Base-by-base conservation (phyloP, 1,140 invertebrate species). In the Neoseiulus cucumeris region DNA sequence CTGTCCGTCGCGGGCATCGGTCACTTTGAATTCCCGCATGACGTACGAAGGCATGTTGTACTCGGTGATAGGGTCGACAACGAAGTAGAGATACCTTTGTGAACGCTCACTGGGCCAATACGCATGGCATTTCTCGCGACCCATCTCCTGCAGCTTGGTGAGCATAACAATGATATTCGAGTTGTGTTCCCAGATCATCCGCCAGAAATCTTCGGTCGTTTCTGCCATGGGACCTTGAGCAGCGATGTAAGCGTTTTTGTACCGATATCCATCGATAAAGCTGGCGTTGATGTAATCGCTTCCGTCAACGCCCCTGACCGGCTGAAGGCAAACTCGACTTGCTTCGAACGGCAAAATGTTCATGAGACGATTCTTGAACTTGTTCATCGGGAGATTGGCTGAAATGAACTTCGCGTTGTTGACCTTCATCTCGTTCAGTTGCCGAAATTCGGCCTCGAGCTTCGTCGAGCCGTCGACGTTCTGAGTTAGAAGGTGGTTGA, bases 171-270 rank as follows among this genome's bases (percentile, higher is more conserved):
- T 87, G 75, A 99, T 98, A 5, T 91, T 97, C 0, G 92, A 97
- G 76, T 99, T 98, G 74, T 98, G 92, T 75, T 98, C 94, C 95
- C 95, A 99, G n/a, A 99, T 79, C 94, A 98, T 98, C 68, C 95
- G 81, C 96, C 96, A 99, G 72, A 99, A 93, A 74, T 99, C 95
- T 70, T 96, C 91, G 0, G 90, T 90, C 0, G 96, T 98, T 70
- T 98, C 90, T 28, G 84, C 83, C 17, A 98, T 77, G 0, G 96
- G 95, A 9, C 93, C 94, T 79, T 99, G 96, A 5, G 95, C 96
- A 0, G 95, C 95, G 68, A 99, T 94, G 72, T 98, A 99, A 1
- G 92, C 92, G 66, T 83, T 85, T 22, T 89, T 82, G 76, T 91
- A 92, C 42, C 78, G 73, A 71, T 79, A 80, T 65, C 79, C 77